Evolutionary conservation across 1,140 invertebrate species (phyloP), one percentile per base, ranked within the genome.

Genomic region (Pseudomyrmex gracilis): DNA sequence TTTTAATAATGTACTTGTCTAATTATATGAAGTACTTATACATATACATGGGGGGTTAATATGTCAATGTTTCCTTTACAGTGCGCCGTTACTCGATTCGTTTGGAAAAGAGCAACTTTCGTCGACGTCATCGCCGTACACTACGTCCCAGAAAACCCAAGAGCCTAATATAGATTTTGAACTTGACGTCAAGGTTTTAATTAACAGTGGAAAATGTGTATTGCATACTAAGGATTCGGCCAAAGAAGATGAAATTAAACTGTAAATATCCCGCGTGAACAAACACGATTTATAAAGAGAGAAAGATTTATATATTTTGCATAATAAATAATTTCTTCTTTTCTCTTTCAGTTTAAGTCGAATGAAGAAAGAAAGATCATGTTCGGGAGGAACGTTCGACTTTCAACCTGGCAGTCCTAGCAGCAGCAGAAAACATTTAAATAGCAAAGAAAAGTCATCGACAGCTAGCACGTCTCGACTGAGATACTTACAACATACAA

Each of bases 151-250:
- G 58, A 97, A 97, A 90, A 95, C 96, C 3, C 96, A 97, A 83
- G 98, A 99, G 91, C 98, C 98, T 0, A 99, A 98, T 90, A 98
- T 99, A 83, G 98, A 99, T 93, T 98, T 99, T 93, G 98, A 99
- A 92, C 94, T 99, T 84, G 98, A 99, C 94, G 97, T 99, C 0
- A 99, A 99, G 94, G 98, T 99, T 47, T 96, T 99, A 80, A 99
- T 99, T 70, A 99, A 99, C 92, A 98, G 98, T 89, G 99, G 98
- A 1, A 99, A 99, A 94, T 99, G 98, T 94, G 98, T 99, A 43
- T 95, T 99, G 2, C 98, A 99, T 94, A 99, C 98, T 0, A 99
- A 98, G 93, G 97, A 98, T 92, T 93, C 95, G 22, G 93, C 94
- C 0, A 96, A 95, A 82, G 97, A 98, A 57, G 97, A 98, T 67